Evolutionary conservation across 2,113 vertebrate species (phyloP).

Genomic region (Leucoraja erinaceus): DNA sequence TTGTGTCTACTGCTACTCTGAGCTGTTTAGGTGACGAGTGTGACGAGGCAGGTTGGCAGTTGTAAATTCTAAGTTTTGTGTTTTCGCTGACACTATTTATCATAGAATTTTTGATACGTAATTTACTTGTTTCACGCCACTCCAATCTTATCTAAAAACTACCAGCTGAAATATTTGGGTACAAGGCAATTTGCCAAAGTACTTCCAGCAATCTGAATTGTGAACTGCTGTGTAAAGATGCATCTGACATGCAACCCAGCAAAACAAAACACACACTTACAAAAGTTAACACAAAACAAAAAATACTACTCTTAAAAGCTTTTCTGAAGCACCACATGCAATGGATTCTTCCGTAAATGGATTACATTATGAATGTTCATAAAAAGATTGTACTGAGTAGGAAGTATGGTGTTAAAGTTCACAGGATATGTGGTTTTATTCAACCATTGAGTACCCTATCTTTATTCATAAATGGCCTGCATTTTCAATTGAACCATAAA

Average conservation of each 20-base stretch:
- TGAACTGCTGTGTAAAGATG: slow-evolving; percentile 33
- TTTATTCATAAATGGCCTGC: not conserved
- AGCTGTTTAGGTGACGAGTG: not conserved
- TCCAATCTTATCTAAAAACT: not conserved
- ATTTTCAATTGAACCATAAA: slow-evolving; percentile 17
- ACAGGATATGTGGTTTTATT: slow-evolving; percentile 7
- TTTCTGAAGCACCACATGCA: slow-evolving; percentile 9
- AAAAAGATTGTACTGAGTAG: slow-evolving; percentile 24
- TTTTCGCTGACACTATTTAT: not conserved
- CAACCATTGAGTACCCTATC: not conserved
- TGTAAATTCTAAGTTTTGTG: slow-evolving; percentile 28
- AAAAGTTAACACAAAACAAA: slow-evolving; percentile 36
- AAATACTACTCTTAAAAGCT: slow-evolving; percentile 35
- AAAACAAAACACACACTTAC: not conserved
- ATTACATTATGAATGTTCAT: slow-evolving; percentile 19
- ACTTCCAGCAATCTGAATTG: slow-evolving; percentile 20
- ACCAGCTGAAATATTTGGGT: slow-evolving; percentile 22
- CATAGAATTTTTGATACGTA: not conserved
- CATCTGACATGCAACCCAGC: slow-evolving; percentile 1
- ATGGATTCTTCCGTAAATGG: slow-evolving; percentile 24
- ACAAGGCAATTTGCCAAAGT: slow-evolving; percentile 26
- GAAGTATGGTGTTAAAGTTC: not conserved
- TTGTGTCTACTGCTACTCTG: too few relatives aligned
- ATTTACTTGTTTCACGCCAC: not conserved
- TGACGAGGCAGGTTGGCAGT: slow-evolving; percentile 19